phyloP scores from a whole-genome alignment of 2,113 vertebrate species.

The Labrus mixtus region DNA sequence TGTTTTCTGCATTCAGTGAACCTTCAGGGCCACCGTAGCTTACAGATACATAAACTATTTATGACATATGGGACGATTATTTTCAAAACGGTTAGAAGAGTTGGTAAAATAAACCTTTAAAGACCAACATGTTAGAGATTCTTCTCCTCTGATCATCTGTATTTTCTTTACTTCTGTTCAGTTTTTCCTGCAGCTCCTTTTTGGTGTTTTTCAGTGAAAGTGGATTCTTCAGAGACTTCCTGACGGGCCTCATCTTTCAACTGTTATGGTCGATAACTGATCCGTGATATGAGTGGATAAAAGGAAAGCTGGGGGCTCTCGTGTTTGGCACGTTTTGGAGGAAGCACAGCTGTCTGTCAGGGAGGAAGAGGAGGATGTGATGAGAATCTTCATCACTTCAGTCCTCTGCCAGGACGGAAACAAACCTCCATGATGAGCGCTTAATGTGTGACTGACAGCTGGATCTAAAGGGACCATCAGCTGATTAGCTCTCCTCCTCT shows the following conservation, averaged over 20 bases:
- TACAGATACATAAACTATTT: too few species aligned
- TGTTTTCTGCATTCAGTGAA: too few species aligned
- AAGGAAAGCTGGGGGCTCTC: slow-evolving; percentile 37
- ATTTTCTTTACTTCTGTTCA: too few species aligned
- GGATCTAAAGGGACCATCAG: not conserved
- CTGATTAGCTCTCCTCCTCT: too few species aligned
- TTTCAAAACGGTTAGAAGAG: too few species aligned
- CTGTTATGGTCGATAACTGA: slow-evolving; percentile 4
- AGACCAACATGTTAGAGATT: too few species aligned
- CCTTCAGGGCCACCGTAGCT: too few species aligned
- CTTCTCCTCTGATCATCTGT: not conserved
- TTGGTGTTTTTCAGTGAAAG: slow-evolving; percentile 2
- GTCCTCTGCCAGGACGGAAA: too few species aligned
- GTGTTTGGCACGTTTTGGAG: slow-evolving; percentile 33
- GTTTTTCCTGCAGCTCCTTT: slow-evolving; percentile 12
- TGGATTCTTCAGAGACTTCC: not conserved
- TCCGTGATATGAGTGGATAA: slow-evolving; percentile 39
- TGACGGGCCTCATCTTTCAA: slow-evolving; percentile 18
- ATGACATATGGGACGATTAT: too few species aligned
- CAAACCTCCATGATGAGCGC: slow-evolving; percentile 13
- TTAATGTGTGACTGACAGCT: slow-evolving; percentile 38
- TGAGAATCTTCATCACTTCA: slow-evolving; percentile 9
- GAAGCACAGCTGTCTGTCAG: slow-evolving; percentile 47
- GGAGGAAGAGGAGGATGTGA: slow-evolving; percentile 30
- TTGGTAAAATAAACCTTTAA: too few species aligned